A percentile compares a stretch with the other conserved stretches of the same genome.
phyloP scores from a whole-genome alignment of 2,888 invertebrate species.

The Ophioninae sp. region DNA sequence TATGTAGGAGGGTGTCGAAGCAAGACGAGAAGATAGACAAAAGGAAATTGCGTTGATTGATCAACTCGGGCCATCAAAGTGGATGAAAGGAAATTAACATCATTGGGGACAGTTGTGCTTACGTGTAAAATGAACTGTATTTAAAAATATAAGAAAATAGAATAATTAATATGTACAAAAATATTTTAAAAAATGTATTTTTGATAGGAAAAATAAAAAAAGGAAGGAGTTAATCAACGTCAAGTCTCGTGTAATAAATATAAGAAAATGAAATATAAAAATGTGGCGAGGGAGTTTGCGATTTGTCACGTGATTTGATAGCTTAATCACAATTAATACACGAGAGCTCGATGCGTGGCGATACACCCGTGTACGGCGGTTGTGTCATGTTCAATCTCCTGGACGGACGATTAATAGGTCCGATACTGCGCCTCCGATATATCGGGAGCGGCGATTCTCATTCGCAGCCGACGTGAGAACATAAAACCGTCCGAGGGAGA shows the following conservation, averaged over 20 bases:
- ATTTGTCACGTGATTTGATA: background rate
- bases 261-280: background rate
- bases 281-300: background rate
- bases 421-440: constrained; percentile 4
- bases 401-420: constrained; percentile 26
- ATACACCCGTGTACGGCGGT: background rate
- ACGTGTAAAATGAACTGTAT: background rate
- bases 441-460: constrained; percentile 4
- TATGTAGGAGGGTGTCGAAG: background rate
- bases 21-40: background rate
- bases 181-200: no score
- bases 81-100: background rate
- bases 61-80: background rate
- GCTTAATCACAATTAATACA: background rate
- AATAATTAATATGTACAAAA: no score
- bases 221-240: no score
- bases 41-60: background rate
- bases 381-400: constrained; percentile 6
- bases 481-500: constrained; percentile 18
- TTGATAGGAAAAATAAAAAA: no score
- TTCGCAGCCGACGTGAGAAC: constrained; percentile 38
- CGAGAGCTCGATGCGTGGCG: background rate
- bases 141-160: background rate
- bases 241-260: background rate
- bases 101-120: background rate